A percentile compares a stretch with the other conserved stretches of the same genome.
phyloP scores from a whole-genome alignment of 2,888 invertebrate genomes.

The Agapetus fuscipes region DNA sequence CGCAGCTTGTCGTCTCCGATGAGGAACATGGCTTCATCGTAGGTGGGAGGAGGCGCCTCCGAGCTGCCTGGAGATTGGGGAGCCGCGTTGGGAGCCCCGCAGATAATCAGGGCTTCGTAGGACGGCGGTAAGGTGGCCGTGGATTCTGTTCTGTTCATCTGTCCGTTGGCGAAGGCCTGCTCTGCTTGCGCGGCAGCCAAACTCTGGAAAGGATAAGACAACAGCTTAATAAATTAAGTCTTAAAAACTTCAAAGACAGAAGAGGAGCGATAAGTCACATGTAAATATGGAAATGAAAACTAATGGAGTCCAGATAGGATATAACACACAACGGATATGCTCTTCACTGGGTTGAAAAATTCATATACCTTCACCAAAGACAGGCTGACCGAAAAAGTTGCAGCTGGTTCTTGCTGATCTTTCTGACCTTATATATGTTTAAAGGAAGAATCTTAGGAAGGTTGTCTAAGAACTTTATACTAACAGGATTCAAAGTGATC shows the following conservation, averaged over 20 bases:
- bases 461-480: too few species aligned
- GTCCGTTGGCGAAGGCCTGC: conserved; percentile 40
- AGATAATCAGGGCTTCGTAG: conserved; percentile 48
- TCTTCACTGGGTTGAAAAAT: too few species aligned
- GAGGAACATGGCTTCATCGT: conserved; percentile 53
- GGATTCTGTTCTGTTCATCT: conserved; percentile 46
- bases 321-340: too few species aligned
- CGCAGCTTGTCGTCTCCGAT: conserved; percentile 39
- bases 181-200: conserved; percentile 47
- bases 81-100: conserved; percentile 30
- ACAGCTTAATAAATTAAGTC: neutral
- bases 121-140: conserved; percentile 51
- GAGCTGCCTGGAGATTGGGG: conserved; percentile 41
- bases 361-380: too few species aligned
- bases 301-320: too few species aligned
- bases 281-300: too few species aligned
- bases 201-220: conserved; percentile 36
- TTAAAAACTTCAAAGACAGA: neutral
- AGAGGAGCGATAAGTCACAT: too few species aligned
- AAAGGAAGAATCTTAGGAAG: too few species aligned
- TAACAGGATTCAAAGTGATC: too few species aligned
- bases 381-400: too few species aligned
- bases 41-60: conserved; percentile 52
- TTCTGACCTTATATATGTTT: too few species aligned
- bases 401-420: too few species aligned